Percentiles rank a stretch among this genome's conserved stretches.
phyloP scores from a whole-genome alignment of 2,888 invertebrate species.

The Caenorhabditis plicata region DNA sequence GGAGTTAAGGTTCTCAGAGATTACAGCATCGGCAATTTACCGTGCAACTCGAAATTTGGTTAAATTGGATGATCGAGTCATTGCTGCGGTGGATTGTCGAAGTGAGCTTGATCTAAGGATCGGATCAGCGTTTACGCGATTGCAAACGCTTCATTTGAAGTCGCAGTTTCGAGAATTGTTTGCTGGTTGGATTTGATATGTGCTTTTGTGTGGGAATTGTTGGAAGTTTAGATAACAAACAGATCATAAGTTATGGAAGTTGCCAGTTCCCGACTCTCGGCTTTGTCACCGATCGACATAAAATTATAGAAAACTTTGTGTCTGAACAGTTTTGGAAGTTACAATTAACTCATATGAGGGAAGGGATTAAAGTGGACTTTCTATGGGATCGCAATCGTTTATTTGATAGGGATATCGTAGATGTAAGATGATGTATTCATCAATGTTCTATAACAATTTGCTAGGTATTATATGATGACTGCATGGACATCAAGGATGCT shows the following conservation, averaged over 20 bases:
- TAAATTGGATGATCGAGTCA: constrained; percentile 76
- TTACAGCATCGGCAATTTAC: constrained; percentile 80
- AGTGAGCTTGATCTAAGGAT: constrained; percentile 88
- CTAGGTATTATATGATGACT: constrained; percentile 51
- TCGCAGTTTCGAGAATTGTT: constrained; percentile 31
- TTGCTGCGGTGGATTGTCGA: constrained; percentile 82
- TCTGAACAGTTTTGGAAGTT: constrained; percentile 95
- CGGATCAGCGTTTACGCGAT: constrained; percentile 91
- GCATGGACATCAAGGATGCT: constrained; percentile 56
- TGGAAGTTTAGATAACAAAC: constrained; percentile 11
- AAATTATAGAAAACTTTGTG: constrained; percentile 73
- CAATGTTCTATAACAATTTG: neutral
- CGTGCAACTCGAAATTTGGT: constrained; percentile 80
- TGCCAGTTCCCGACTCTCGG: constrained; percentile 99
- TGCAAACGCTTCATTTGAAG: constrained; percentile 88
- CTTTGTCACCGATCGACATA: constrained; percentile 89
- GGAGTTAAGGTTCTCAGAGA: constrained; percentile 82
- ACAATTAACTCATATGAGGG: constrained; percentile 62
- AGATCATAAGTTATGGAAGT: constrained; percentile 87
- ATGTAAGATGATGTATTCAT: constrained; percentile 66
- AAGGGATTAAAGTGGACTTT: constrained; percentile 52
- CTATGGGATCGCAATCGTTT: constrained; percentile 68
- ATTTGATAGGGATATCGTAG: constrained; percentile 83
- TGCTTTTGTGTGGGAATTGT: neutral
- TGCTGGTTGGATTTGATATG: constrained; percentile 3